Evolutionary conservation across 1,140 invertebrate genomes (phyloP), one percentile per base, ranked within the genome.

Genomic region (Papilio machaon): DNA sequence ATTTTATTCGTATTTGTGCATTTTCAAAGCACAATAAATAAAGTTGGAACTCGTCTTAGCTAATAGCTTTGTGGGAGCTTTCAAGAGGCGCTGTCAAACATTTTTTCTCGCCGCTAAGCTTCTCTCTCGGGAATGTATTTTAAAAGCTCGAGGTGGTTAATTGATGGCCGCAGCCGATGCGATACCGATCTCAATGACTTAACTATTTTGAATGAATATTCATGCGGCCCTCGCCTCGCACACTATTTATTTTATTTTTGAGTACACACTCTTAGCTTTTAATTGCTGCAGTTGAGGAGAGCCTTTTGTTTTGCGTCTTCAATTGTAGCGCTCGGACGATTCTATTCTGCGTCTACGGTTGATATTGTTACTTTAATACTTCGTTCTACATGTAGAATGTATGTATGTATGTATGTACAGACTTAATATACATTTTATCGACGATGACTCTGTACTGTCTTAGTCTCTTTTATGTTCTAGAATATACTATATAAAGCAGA

Each of bases 141-240:
- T 86, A 88, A 87, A 89, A 86, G 84, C 86, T 84, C 84, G 78
- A 84, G 82, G 64, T 80, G 82, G 81, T 89, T 92, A 91, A 92
- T 92, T 91, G 90, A 88, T 87, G 89, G 82, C 74, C 85, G 82
- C 79, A 82, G 58, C 79, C 78, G 86, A 85, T 82, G 84, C 86
- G 90, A 91, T 91, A 87, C 80, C 79, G 76, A 85, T 86, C 83
- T 82, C 81, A 85, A 89, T 92, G 91, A 92, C 87, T 91, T 82
- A 82, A 85, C 88, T 86, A 85, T 90, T 88, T 89, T 86, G 81
- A 84, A 88, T 89, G 87, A 89, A 91, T 90, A 89, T 90, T 89
- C 87, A 89, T 84, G 81, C 74, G 82, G 77, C 81, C 78, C 43
- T 77, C 58, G 30, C 76, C 35, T 80, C 64, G 58, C 79, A 58